Conservation (phyloP, 2,113 vertebrate species). For the Stigmatopora argus region DNA sequence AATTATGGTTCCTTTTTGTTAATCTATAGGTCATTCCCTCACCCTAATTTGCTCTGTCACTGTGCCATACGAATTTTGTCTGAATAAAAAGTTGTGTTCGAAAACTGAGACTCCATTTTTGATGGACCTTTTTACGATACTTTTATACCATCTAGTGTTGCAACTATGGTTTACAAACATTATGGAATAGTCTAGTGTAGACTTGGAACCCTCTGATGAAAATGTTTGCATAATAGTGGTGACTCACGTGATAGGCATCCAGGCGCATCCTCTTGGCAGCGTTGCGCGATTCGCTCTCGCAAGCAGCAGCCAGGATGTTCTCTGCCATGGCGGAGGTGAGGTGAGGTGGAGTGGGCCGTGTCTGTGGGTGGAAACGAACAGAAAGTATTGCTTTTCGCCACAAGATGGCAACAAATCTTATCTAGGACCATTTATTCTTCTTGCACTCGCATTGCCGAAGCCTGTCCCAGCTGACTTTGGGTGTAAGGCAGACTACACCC, state of each 20-base stretch:
- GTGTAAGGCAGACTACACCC: no score
- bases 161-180: not conserved
- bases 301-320: conserved; percentile 95
- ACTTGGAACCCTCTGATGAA: no score
- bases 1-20: not conserved
- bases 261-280: conserved; percentile 98
- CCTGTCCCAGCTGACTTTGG: no score
- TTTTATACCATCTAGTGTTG: not conserved
- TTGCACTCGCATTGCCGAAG: no score
- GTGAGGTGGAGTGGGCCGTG: conserved; percentile 82
- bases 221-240: not conserved
- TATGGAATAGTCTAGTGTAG: not conserved
- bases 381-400: conserved; percentile 17
- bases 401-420: conserved; percentile 42
- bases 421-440: not conserved
- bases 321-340: conserved; percentile 98
- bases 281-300: conserved; percentile 93
- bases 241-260: conserved; percentile 66
- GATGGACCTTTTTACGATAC: not conserved
- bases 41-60: no score
- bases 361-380: conserved; percentile 30
- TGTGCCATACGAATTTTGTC: no score
- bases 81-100: no score
- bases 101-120: not conserved
- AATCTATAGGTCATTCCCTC: no score